A percentile compares a stretch with the other conserved stretches of the same genome.
Evolutionary conservation across 2,888 invertebrate species (phyloP).

Genomic region (Tenthredo livida): DNA sequence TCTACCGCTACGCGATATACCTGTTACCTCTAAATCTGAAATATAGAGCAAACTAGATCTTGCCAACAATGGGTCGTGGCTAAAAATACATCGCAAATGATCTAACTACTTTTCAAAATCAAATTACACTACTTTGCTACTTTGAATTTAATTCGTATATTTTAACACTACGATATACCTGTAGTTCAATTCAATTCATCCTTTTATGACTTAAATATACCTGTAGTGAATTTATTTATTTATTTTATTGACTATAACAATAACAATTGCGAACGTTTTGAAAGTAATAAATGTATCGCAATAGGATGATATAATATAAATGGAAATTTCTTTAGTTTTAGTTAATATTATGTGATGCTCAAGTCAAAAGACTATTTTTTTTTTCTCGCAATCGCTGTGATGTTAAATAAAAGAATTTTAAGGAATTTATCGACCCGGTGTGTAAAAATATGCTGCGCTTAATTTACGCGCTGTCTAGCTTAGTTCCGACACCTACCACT

Average conservation of each 20-base stretch:
- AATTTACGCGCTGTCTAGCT: constrained; percentile 32
- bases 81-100: constrained; percentile 65
- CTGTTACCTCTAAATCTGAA: constrained; percentile 89
- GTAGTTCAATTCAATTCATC: too few species aligned
- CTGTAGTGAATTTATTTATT: too few species aligned
- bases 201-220: too few species aligned
- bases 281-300: neutral
- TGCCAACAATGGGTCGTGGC: constrained; percentile 69
- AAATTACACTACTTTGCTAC: constrained; percentile 12
- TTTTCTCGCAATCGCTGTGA: neutral
- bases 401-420: constrained; percentile 10
- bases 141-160: neutral
- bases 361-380: neutral
- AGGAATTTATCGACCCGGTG: constrained; percentile 25
- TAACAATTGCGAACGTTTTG: neutral
- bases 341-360: neutral
- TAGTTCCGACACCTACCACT: constrained; percentile 7
- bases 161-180: neutral
- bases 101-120: constrained; percentile 39
- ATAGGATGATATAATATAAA: neutral
- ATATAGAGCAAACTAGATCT: constrained; percentile 73
- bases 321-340: neutral
- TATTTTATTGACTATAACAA: neutral
- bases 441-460: constrained; percentile 2
- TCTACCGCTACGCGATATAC: constrained; percentile 93